phyloP scores from a whole-genome alignment of 92 coral and sea anemone genomes.

The Porites lobata region DNA sequence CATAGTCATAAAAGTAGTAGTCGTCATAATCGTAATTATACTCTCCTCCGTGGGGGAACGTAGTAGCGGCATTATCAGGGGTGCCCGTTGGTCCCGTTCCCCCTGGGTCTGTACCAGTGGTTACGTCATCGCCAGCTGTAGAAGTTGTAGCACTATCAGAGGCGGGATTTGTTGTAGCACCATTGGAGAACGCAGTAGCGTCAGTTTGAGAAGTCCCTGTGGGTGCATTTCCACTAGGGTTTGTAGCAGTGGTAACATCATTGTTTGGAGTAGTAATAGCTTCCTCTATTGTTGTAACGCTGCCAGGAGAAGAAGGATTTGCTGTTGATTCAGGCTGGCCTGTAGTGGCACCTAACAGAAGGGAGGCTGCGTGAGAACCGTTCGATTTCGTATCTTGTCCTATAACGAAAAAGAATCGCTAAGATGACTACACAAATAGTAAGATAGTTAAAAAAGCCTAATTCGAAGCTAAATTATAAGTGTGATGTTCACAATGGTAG shows the following conservation, averaged over 20 bases:
- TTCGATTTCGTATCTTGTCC: not conserved
- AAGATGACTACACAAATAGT: too few species aligned
- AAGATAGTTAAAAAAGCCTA: too few species aligned
- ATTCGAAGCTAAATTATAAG: too few species aligned
- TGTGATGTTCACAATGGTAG: too few species aligned
- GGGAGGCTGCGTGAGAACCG: not conserved
- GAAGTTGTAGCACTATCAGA: not conserved
- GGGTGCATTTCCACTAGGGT: not conserved
- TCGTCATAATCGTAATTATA: not conserved
- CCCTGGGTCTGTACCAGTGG: not conserved
- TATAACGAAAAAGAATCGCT: too few species aligned
- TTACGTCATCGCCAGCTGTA: not conserved
- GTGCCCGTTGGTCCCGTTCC: not conserved
- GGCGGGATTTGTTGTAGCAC: not conserved
- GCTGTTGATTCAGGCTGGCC: not conserved
- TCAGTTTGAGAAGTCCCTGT: too few species aligned
- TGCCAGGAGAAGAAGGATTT: not conserved
- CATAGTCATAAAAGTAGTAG: not conserved
- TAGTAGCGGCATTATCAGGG: not conserved
- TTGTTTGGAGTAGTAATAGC: too few species aligned
- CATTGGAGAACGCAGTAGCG: too few species aligned
- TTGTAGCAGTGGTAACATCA: not conserved
- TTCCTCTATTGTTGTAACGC: not conserved
- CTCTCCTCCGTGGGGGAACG: not conserved
- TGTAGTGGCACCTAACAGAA: not conserved